A percentile compares a stretch with the other conserved stretches of the same genome.
Conservation (phyloP, 2,797 vertebrate genomes). For the Pangasius mekongensis region DNA sequence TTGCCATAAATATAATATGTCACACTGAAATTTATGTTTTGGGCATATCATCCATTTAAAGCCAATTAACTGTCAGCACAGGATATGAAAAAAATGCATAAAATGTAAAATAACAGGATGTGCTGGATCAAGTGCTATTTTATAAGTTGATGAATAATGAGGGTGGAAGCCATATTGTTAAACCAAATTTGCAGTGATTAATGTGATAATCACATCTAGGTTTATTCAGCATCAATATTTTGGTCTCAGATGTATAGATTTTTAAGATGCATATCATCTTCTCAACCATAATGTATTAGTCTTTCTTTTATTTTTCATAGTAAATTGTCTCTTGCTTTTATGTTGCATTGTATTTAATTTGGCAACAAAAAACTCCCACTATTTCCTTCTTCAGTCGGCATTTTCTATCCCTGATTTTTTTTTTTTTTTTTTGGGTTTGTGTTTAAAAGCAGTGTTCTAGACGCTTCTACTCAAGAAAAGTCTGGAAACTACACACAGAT, state of each 20-base stretch:
- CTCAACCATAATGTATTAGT: neutral
- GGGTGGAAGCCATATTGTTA: too few relatives aligned
- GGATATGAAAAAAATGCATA: neutral
- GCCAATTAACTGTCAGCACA: too few relatives aligned
- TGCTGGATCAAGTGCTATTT: constrained; percentile 7
- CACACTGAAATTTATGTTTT: neutral
- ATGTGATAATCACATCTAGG: neutral
- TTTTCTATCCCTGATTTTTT: neutral
- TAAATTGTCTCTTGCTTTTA: neutral
- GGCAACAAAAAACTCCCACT: too few relatives aligned
- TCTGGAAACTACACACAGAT: neutral
- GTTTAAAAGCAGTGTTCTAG: neutral
- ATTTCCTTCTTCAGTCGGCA: neutral
- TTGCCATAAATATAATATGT: neutral
- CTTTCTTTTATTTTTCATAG: neutral
- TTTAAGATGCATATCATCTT: neutral
- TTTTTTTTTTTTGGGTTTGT: neutral
- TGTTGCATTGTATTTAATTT: neutral
- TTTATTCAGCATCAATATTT: neutral
- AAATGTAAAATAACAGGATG: neutral
- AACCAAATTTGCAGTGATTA: neutral
- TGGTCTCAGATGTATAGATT: neutral
- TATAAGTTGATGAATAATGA: neutral
- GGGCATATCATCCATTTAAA: too few relatives aligned
- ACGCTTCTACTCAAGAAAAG: neutral